Percentiles rank a stretch among this genome's conserved stretches.
These are phyloP conservation scores for Cuniculus paca DNA, from an alignment of 2,797 vertebrate species.

Conservation along the genomic window DNA sequence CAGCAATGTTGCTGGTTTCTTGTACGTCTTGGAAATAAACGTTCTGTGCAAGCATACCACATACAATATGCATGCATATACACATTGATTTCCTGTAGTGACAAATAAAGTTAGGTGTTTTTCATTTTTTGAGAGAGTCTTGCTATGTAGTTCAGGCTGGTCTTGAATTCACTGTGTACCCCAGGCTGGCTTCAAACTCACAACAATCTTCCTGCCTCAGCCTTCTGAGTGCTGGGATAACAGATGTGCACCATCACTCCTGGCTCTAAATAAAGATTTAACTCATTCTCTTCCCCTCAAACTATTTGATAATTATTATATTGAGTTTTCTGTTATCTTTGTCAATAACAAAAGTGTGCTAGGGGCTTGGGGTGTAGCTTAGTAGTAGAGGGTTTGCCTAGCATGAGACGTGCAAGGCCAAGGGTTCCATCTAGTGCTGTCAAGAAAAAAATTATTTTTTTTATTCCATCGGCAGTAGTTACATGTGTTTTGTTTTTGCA, in stretches of 20 bases:
- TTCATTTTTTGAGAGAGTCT: background rate
- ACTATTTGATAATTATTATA: background rate
- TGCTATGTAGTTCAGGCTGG: background rate
- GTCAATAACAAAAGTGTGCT: background rate
- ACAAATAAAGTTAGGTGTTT: background rate
- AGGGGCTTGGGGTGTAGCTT: background rate
- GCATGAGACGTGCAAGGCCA: background rate
- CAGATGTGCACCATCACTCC: background rate
- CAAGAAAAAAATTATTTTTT: background rate
- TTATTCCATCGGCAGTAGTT: background rate
- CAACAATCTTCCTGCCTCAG: background rate
- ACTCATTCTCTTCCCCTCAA: background rate
- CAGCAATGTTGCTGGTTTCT: background rate
- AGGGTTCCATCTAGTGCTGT: background rate
- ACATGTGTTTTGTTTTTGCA: background rate
- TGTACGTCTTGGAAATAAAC: background rate
- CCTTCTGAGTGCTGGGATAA: background rate
- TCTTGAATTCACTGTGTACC: background rate
- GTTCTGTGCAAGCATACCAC: background rate
- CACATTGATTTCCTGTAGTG: background rate
- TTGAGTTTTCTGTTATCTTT: slow-evolving; percentile 58
- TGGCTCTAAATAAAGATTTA: background rate
- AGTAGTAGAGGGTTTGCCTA: background rate
- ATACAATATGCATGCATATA: too few relatives aligned
- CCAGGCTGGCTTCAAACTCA: background rate